A percentile compares a stretch with the other conserved stretches of the same genome.
phyloP scores from a whole-genome alignment of 2,797 vertebrate species.

The Neomorphus geoffroyi region DNA sequence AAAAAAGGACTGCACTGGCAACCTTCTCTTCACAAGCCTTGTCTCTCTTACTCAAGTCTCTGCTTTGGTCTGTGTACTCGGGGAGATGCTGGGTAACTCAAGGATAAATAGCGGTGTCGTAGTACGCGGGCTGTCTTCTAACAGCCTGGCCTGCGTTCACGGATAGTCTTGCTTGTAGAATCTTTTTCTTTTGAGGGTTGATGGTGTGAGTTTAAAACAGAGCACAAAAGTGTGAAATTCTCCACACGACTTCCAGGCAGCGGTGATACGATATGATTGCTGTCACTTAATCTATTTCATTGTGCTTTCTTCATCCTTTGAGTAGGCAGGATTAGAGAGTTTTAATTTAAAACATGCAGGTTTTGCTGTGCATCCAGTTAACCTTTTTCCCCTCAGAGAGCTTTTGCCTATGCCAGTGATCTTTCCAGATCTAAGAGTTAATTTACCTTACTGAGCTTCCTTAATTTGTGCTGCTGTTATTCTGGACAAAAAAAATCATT shows the following conservation, averaged over 20 bases:
- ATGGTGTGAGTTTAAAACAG: neutral
- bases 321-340: constrained; percentile 46
- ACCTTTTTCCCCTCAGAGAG: constrained; percentile 37
- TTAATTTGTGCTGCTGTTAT: constrained; percentile 30
- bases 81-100: neutral
- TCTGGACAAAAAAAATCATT: neutral
- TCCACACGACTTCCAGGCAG: constrained; percentile 8
- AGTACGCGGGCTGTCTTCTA: neutral
- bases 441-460: constrained; percentile 25
- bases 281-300: constrained; percentile 5
- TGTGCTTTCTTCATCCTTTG: constrained; percentile 54
- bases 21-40: neutral
- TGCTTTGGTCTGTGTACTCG: neutral
- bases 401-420: constrained; percentile 13
- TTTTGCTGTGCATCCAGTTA: constrained; percentile 53
- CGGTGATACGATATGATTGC: constrained; percentile 7
- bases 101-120: neutral
- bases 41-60: neutral
- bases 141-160: neutral
- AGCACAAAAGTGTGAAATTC: constrained; percentile 3
- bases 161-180: neutral
- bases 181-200: neutral
- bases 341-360: constrained; percentile 53
- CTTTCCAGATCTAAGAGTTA: constrained; percentile 33
- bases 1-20: neutral